A percentile compares a stretch with the other conserved stretches of the same genome.
phyloP scores from a whole-genome alignment of 2,113 vertebrate genomes.

The Aptenodytes patagonicus region DNA sequence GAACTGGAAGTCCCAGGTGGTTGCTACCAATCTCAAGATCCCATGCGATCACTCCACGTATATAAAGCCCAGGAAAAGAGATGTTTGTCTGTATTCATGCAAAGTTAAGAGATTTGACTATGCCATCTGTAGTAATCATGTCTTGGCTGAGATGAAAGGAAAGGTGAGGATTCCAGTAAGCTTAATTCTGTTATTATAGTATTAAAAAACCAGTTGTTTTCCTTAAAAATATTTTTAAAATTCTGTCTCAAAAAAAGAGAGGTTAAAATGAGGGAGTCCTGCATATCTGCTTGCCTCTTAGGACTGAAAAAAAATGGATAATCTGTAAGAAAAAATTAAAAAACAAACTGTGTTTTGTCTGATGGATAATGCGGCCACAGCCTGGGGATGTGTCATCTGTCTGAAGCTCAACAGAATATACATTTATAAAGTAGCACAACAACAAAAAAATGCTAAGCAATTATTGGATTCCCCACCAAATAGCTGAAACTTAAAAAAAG shows the following conservation, averaged over 20 bases:
- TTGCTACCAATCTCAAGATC: not conserved
- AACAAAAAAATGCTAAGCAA: not conserved
- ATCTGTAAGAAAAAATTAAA: constrained; percentile 15
- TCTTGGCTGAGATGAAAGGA: not conserved
- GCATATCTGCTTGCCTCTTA: not conserved
- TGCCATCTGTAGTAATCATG: not conserved
- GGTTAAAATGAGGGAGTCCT: not conserved
- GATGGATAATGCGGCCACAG: constrained; percentile 37
- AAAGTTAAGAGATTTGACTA: not conserved
- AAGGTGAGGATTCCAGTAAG: not conserved
- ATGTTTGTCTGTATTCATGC: not conserved
- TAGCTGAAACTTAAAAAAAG: not conserved
- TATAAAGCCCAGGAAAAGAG: not conserved
- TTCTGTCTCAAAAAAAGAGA: not conserved
- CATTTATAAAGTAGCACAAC: constrained; percentile 20
- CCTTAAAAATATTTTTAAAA: not conserved
- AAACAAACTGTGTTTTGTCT: not conserved
- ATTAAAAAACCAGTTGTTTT: not conserved
- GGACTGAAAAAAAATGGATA: not conserved
- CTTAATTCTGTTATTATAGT: not conserved
- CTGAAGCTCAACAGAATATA: constrained; percentile 32
- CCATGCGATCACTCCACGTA: not conserved
- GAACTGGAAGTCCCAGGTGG: not conserved
- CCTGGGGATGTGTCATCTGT: constrained; percentile 20
- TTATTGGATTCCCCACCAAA: not conserved